These are phyloP conservation scores for Garrulus glandarius DNA, from an alignment of 2,797 vertebrate species.

Conservation along the genomic window DNA sequence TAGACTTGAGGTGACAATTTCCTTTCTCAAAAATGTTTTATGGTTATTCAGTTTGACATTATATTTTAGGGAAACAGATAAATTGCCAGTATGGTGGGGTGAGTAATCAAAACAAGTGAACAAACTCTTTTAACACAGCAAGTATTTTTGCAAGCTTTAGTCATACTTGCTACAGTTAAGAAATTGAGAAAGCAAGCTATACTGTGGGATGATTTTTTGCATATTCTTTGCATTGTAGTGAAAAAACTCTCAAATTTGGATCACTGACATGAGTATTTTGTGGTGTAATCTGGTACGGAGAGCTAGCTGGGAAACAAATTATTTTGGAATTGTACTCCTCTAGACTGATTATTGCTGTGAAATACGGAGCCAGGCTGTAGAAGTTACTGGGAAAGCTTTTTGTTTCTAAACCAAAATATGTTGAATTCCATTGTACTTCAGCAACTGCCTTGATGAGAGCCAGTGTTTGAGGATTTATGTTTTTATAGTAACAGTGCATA, in stretches of 20 bases:
- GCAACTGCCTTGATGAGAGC: not conserved
- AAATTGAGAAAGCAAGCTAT: not conserved
- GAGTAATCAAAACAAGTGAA: not conserved
- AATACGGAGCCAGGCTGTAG: not conserved
- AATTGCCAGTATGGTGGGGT: not conserved
- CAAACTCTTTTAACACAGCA: not conserved
- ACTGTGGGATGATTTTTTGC: not conserved
- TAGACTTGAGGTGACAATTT: not conserved
- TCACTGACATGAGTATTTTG: not conserved
- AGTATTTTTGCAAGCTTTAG: not conserved
- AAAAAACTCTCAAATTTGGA: rapidly evolving
- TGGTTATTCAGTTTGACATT: not conserved
- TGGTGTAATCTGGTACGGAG: not conserved
- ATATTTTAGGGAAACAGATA: not conserved
- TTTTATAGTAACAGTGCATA: not conserved
- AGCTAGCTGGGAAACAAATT: not conserved
- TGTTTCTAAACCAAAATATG: not conserved
- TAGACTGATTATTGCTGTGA: not conserved
- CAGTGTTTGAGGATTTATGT: not conserved
- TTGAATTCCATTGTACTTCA: not conserved
- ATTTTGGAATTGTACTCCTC: not conserved
- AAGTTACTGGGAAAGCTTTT: not conserved
- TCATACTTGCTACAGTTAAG: not conserved
- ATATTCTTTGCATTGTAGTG: not conserved
- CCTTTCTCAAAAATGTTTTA: not conserved